These are phyloP conservation scores for Zeugodacus cucurbitae DNA, from an alignment of 1,140 invertebrate species.

Conservation along the genomic window DNA sequence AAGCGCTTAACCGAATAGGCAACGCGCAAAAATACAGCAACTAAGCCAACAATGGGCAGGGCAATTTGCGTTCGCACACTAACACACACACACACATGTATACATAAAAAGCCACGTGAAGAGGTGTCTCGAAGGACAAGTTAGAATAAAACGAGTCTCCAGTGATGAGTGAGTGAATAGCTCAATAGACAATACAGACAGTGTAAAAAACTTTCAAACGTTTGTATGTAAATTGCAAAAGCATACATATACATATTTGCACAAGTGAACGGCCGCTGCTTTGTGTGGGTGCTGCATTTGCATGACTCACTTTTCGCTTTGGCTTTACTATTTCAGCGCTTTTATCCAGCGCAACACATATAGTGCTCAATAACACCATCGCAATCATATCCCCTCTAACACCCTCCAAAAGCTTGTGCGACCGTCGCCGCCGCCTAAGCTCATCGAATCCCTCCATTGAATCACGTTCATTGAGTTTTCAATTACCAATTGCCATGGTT, in stretches of 20 bases:
- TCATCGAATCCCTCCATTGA: background rate
- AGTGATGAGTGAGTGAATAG: background rate
- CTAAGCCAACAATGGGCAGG: background rate
- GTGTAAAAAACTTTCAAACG: background rate
- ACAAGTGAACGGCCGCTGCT: background rate
- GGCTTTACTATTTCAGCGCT: background rate
- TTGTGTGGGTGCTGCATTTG: background rate
- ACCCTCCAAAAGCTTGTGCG: too few relatives aligned
- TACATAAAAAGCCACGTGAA: too few relatives aligned
- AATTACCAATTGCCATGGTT: conserved; percentile 24
- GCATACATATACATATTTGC: background rate
- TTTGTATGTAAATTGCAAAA: background rate
- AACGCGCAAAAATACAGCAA: background rate
- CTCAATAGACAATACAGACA: background rate
- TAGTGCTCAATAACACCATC: background rate
- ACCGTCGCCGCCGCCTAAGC: background rate
- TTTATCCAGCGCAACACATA: background rate
- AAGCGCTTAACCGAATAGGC: background rate
- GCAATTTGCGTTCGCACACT: background rate
- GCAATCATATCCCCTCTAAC: background rate
- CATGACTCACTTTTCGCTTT: background rate
- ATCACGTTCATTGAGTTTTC: background rate
- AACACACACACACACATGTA: background rate
- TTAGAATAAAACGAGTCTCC: background rate
- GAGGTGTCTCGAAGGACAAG: too few relatives aligned